Base-by-base conservation (phyloP, 2,113 vertebrate species). In the Dendropsophus ebraccatus region DNA sequence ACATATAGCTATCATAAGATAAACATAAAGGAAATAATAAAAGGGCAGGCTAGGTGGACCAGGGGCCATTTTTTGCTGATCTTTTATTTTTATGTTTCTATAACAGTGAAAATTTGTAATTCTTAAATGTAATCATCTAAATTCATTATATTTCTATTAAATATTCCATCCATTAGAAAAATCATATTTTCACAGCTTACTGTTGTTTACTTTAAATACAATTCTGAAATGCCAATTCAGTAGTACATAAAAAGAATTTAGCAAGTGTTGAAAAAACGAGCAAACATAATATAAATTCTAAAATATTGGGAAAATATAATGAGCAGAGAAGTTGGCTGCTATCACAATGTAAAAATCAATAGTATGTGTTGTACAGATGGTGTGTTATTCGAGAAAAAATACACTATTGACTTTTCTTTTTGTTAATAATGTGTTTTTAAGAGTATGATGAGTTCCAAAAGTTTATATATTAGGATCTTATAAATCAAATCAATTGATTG, bases 311-410 rank as follows among this genome's bases (percentile, higher is more conserved):
- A 21, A 79, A 79, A 79, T 35, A 37, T 58, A 79, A 54, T 78
- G 50, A 54, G 25, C 49, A n/a, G 23, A 49, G 41, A 79, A 77
- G 32, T 56, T 78, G 50, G 50, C 49, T 78, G 28, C 30, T 58
- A 78, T 56, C 52, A 37, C 50, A 78, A 78, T 78, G 50, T 23
- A 35, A 78, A 78, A 79, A 79, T 79, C 76, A 79, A 56, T 79
- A 79, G 25, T 37, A 14, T 79, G 30, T 79, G 50, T 35, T 78
- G 28, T 79, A 56, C 52, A 79, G 50, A 58, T 79, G 76, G 76
- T 79, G 16, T 56, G 76, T 79, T 79, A 58, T 79, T 79, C 21
- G 0, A 21, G 50, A 58, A 56, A 77, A 79, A n/a, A 79, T 35
- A n/a, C 52, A 58, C 50, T 56, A 58, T 50, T 37, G 52, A 58